A percentile compares a stretch with the other conserved stretches of the same genome.
phyloP scores from a whole-genome alignment of 2,888 invertebrate species.

The Stenodema calcarata region DNA sequence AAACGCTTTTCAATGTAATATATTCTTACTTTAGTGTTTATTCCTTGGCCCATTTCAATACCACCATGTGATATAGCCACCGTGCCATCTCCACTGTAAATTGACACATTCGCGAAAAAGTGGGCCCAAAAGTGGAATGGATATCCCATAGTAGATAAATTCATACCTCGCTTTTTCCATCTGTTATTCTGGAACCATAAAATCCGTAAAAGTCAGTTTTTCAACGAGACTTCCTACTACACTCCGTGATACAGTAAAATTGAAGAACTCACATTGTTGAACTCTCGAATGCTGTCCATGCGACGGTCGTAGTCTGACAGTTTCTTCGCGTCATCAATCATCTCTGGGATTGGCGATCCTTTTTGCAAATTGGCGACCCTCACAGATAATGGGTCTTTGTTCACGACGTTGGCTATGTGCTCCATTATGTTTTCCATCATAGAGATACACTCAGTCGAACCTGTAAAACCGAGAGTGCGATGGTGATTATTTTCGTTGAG shows the following conservation, averaged over 20 bases:
- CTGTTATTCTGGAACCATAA: conserved; percentile 68
- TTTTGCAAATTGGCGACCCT: conserved; percentile 66
- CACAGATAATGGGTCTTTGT: conserved; percentile 68
- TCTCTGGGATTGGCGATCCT: conserved; percentile 63
- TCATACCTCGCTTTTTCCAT: conserved; percentile 81
- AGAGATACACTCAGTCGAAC: conserved; percentile 70
- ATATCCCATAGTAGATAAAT: conserved; percentile 74
- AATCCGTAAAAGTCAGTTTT: neutral
- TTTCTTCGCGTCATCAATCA: conserved; percentile 68
- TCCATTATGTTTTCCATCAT: conserved; percentile 73
- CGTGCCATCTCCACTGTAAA: conserved; percentile 75
- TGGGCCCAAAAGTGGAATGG: conserved; percentile 65
- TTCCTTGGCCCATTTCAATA: conserved; percentile 82
- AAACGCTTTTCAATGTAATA: too few relatives aligned
- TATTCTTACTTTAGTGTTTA: conserved; percentile 76
- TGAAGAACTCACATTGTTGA: conserved; percentile 65
- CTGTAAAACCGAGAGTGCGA: conserved; percentile 61
- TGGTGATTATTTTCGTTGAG: too few relatives aligned
- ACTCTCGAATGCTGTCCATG: conserved; percentile 65
- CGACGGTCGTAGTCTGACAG: conserved; percentile 68
- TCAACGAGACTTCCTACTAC: neutral
- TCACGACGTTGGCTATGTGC: conserved; percentile 66
- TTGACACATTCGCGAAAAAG: conserved; percentile 69
- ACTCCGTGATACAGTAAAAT: neutral
- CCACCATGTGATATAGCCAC: conserved; percentile 76